phyloP scores from a whole-genome alignment of 1,140 invertebrate genomes.

The Pomacea maculata region DNA sequence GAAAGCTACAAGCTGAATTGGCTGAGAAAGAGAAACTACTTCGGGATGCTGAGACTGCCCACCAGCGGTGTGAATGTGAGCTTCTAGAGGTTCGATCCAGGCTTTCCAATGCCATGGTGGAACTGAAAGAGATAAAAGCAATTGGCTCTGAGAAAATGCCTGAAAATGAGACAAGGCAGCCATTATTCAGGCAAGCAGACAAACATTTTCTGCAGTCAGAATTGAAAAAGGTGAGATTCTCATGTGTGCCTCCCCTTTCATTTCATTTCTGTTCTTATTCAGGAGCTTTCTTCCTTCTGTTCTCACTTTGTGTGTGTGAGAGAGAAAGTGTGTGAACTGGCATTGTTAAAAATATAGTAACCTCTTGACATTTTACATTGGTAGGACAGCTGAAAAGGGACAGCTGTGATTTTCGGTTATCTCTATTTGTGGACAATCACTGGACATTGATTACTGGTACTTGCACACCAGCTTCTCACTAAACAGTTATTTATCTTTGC shows the following conservation, averaged over 20 bases:
- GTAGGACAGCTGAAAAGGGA: too few species aligned
- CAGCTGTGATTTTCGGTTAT: too few species aligned
- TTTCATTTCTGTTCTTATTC: not conserved
- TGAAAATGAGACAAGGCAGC: not conserved
- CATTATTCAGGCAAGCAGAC: not conserved
- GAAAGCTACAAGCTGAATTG: not conserved
- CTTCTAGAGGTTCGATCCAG: slow-evolving; percentile 15
- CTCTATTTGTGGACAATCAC: too few species aligned
- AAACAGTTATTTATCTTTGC: too few species aligned
- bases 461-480: too few species aligned
- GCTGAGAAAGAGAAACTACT: slow-evolving; percentile 2
- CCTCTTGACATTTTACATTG: too few species aligned
- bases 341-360: too few species aligned
- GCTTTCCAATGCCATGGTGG: slow-evolving; percentile 8
- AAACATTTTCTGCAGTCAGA: slow-evolving; percentile 3
- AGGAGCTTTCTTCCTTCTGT: too few species aligned
- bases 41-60: not conserved
- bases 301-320: too few species aligned
- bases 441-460: too few species aligned
- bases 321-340: too few species aligned
- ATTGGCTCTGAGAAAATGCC: not conserved
- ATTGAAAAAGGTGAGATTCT: slow-evolving; percentile 12
- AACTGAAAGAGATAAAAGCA: slow-evolving; percentile 12
- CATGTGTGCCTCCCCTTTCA: not conserved
- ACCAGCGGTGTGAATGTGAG: slow-evolving; percentile 14